Percentiles rank a stretch among this genome's conserved stretches.
Conservation (phyloP, 1,140 invertebrate species). For the Caerostris darwini region DNA sequence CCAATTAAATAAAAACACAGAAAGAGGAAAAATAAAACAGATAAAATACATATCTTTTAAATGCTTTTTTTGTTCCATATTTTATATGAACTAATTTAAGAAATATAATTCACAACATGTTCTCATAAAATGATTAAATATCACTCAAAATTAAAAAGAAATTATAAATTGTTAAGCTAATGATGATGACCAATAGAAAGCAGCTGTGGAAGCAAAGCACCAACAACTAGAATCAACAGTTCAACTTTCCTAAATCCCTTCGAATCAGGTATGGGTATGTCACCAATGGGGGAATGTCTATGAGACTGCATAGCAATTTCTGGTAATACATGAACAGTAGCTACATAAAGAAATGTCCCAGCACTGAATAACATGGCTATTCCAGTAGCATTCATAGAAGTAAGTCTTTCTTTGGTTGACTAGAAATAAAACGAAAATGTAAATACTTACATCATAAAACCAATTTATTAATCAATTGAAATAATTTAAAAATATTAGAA, state of each 20-base stretch:
- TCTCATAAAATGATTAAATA: background rate
- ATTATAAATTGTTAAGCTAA: constrained; percentile 82
- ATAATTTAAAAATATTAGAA: no score
- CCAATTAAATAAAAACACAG: no score
- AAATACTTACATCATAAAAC: background rate
- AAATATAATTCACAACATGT: background rate
- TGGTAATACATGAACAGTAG: constrained; percentile 98
- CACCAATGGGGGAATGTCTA: constrained; percentile 83
- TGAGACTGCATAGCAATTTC: constrained; percentile 87
- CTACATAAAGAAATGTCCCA: constrained; percentile 99
- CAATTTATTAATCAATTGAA: no score
- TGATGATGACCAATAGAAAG: constrained; percentile 96
- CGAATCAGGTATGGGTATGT: constrained; percentile 81
- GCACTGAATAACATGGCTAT: constrained; percentile 99
- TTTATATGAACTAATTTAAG: background rate
- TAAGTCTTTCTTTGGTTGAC: constrained; percentile 86
- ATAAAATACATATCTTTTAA: background rate
- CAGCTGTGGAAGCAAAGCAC: constrained; percentile 92
- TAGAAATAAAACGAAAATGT: constrained; percentile 42
- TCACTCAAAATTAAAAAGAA: background rate
- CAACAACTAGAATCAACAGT: constrained; percentile 90
- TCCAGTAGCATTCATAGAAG: constrained; percentile 94
- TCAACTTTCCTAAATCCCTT: constrained; percentile 89
- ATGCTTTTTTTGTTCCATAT: constrained; percentile 25
- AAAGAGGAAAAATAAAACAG: background rate